Conservation (phyloP, 2,113 vertebrate genomes). For the Shinisaurus crocodilurus region DNA sequence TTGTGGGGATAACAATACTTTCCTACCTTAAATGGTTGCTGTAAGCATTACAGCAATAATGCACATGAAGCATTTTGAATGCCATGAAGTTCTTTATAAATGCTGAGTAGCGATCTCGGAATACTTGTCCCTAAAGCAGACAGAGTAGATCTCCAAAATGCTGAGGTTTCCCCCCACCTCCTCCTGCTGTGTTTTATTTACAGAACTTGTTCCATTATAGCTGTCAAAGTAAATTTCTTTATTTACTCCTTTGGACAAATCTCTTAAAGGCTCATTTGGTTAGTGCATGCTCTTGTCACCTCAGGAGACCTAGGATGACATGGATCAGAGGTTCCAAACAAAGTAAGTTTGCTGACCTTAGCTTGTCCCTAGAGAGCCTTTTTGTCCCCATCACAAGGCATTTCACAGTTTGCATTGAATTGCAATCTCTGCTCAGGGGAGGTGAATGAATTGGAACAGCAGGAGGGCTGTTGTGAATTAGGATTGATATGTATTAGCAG, state of each 20-base stretch:
- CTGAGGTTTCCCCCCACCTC: neutral
- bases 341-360: slow-evolving; percentile 20
- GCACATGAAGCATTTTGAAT: neutral
- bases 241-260: slow-evolving; percentile 21
- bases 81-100: neutral
- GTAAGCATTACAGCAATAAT: neutral
- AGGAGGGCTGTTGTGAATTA: slow-evolving; percentile 39
- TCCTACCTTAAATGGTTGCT: neutral
- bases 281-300: slow-evolving; percentile 6
- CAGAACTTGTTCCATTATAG: neutral
- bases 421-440: slow-evolving; percentile 39
- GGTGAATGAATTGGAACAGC: slow-evolving; percentile 55
- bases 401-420: slow-evolving; percentile 44
- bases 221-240: slow-evolving; percentile 15
- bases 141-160: neutral
- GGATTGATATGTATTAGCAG: slow-evolving; percentile 42
- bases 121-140: neutral
- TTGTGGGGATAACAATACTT: neutral
- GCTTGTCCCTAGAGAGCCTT: slow-evolving; percentile 34
- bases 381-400: slow-evolving; percentile 22
- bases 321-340: neutral
- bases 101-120: neutral
- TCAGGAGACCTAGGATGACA: slow-evolving; percentile 20
- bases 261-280: slow-evolving; percentile 34
- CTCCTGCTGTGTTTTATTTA: neutral